Percentiles rank a stretch among this genome's conserved stretches.
phyloP scores from a whole-genome alignment of 1,140 invertebrate species.

The Zaprionus davidi region DNA sequence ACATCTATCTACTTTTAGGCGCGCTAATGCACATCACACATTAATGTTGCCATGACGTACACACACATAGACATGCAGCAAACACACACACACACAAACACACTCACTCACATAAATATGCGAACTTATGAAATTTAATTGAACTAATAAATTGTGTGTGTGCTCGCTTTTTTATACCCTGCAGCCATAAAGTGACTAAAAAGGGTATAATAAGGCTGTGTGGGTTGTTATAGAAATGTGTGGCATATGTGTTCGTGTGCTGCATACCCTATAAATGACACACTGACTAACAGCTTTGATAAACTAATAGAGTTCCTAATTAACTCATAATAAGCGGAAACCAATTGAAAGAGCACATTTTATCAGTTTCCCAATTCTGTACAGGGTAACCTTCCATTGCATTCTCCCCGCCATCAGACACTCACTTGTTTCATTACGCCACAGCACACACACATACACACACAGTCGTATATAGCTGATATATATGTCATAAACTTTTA shows the following conservation, averaged over 20 bases:
- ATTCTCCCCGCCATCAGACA: too few relatives aligned
- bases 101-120: constrained; percentile 32
- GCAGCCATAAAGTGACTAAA: constrained; percentile 10
- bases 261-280: not conserved
- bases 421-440: constrained; percentile 63
- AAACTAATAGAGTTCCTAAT: not conserved
- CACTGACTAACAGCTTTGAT: not conserved
- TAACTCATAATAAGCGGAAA: not conserved
- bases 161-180: constrained; percentile 39
- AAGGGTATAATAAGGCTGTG: constrained; percentile 14
- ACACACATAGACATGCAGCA: constrained; percentile 40
- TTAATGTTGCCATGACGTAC: constrained; percentile 65
- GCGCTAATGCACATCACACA: constrained; percentile 46
- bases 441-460: constrained; percentile 39
- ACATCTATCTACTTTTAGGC: constrained; percentile 50
- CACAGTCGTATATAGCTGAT: constrained; percentile 52
- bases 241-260: not conserved
- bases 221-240: constrained; percentile 7
- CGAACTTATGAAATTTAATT: constrained; percentile 76
- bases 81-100: constrained; percentile 9
- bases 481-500: constrained; percentile 81
- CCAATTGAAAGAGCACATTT: not conserved
- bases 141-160: constrained; percentile 70
- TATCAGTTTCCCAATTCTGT: not conserved
- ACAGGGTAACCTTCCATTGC: too few relatives aligned